Evolutionary conservation across 2,797 vertebrate genomes (phyloP).

Genomic region (Eurystomus glaucurus): DNA sequence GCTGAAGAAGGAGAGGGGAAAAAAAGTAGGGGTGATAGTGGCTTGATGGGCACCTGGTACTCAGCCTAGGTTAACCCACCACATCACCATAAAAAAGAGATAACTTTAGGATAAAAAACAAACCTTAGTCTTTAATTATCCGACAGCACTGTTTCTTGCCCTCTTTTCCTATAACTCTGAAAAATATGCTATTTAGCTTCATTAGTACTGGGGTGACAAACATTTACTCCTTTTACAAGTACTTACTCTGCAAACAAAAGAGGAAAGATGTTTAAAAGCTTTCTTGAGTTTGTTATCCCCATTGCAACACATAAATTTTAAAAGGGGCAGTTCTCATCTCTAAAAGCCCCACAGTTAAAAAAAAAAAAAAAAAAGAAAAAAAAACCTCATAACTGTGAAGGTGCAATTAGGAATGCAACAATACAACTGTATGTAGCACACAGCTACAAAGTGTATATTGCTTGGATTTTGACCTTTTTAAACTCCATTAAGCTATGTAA

Average conservation of each 20-base stretch:
- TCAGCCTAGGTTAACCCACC: too few relatives aligned
- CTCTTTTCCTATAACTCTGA: not conserved
- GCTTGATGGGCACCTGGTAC: too few relatives aligned
- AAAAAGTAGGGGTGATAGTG: too few relatives aligned
- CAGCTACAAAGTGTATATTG: conserved; percentile 53
- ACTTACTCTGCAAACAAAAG: not conserved
- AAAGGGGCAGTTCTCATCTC: not conserved
- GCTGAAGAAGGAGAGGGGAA: too few relatives aligned
- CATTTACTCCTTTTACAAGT: not conserved
- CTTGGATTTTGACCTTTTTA: conserved; percentile 79
- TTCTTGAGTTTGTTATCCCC: not conserved
- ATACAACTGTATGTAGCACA: conserved; percentile 45
- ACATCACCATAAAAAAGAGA: not conserved
- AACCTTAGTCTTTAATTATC: not conserved
- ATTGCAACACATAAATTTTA: not conserved
- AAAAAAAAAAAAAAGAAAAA: not conserved
- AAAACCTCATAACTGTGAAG: not conserved
- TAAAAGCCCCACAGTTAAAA: not conserved
- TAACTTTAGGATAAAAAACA: not conserved
- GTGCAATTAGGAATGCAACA: conserved; percentile 66
- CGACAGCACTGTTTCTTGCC: not conserved
- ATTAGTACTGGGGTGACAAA: not conserved
- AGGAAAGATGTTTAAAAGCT: not conserved
- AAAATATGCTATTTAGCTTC: not conserved
- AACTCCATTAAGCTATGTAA: conserved; percentile 83